These are phyloP conservation scores for Sciaenops ocellatus DNA, from an alignment of 2,797 vertebrate species.

Conservation along the genomic window DNA sequence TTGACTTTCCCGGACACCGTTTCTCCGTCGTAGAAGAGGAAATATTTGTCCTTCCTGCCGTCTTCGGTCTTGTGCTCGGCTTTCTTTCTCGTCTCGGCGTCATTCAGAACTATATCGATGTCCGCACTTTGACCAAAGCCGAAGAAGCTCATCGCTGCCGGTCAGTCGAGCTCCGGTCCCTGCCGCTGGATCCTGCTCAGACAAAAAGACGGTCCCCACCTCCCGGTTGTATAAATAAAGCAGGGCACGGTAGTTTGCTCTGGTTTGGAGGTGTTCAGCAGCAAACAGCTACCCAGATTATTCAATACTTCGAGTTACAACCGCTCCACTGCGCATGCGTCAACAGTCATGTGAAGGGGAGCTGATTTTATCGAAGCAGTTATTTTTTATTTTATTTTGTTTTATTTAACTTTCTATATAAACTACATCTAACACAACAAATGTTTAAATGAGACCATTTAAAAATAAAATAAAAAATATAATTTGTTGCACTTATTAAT, in stretches of 20 bases:
- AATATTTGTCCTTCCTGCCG: slow-evolving; percentile 94
- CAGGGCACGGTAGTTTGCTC: background rate
- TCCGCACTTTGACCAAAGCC: slow-evolving; percentile 95
- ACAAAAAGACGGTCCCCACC: background rate
- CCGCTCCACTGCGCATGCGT: slow-evolving; percentile 67
- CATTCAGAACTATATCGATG: slow-evolving; percentile 92
- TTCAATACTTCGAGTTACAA: slow-evolving; percentile 56
- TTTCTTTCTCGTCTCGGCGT: slow-evolving; percentile 92
- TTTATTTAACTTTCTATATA: background rate
- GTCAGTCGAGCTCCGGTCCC: background rate
- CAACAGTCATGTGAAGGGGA: slow-evolving; percentile 44
- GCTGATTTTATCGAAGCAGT: background rate
- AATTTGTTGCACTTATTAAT: accelerated
- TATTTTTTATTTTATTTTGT: background rate
- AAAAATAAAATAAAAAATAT: too few species aligned
- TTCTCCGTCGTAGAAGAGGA: slow-evolving; percentile 95
- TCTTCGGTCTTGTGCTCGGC: slow-evolving; percentile 95
- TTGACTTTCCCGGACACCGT: slow-evolving; percentile 93
- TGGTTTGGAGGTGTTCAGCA: slow-evolving; percentile 13
- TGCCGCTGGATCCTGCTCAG: background rate
- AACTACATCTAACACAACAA: accelerated
- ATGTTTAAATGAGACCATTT: accelerated
- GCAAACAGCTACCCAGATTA: slow-evolving; percentile 53
- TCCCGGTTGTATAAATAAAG: too few species aligned
- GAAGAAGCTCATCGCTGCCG: slow-evolving; percentile 92